Conservation (phyloP, 2,113 vertebrate genomes). For the Craseonycteris thonglongyai region DNA sequence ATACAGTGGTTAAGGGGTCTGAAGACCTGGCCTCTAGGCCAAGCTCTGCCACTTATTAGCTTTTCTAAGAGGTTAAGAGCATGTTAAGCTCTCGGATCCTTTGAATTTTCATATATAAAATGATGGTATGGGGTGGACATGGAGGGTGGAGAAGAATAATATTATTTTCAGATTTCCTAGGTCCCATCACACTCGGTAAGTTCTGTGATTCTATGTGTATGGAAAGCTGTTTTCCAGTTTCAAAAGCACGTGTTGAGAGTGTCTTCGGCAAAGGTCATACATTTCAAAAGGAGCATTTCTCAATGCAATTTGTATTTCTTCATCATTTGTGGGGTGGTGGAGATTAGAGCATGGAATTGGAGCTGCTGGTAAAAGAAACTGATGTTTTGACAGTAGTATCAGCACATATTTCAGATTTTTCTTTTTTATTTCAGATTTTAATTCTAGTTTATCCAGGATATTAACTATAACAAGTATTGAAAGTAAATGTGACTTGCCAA, state of each 20-base stretch:
- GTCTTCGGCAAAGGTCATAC: not conserved
- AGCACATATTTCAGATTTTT: not conserved
- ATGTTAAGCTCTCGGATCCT: not conserved
- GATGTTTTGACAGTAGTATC: not conserved
- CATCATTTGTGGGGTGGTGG: not conserved
- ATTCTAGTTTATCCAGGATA: not conserved
- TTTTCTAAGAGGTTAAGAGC: not conserved
- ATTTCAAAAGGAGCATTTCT: slow-evolving; percentile 27
- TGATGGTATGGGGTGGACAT: rapidly evolving
- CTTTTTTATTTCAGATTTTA: not conserved
- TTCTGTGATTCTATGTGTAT: not conserved
- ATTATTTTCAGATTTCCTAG: not conserved
- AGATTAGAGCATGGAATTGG: not conserved
- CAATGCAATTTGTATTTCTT: not conserved
- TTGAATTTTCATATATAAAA: not conserved
- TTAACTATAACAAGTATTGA: not conserved
- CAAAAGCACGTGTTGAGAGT: not conserved
- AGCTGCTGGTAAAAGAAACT: not conserved
- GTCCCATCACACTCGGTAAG: not conserved
- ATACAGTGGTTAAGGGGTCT: not conserved
- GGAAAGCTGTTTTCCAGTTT: not conserved
- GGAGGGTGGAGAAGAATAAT: not conserved
- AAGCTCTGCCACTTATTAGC: not conserved
- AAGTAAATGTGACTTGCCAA: not conserved
- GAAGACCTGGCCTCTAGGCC: not conserved